Evolutionary conservation across 2,113 vertebrate species (phyloP).

Genomic region (Sphaerodactylus townsendi): DNA sequence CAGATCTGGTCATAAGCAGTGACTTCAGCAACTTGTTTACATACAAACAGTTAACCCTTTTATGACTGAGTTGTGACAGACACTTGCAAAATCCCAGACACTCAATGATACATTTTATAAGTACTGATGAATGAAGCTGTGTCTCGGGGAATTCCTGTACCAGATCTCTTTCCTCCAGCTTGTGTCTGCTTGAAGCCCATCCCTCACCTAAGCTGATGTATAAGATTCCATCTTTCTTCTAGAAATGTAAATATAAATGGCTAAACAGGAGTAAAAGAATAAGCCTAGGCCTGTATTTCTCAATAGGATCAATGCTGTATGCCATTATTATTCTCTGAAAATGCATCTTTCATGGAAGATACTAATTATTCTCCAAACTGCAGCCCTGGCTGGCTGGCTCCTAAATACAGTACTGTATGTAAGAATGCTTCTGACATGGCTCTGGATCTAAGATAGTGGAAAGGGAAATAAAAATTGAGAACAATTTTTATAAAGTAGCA

Average conservation of each 20-base stretch:
- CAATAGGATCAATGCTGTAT: not conserved
- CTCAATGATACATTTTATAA: not conserved
- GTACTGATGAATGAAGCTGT: not conserved
- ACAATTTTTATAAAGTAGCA: not conserved
- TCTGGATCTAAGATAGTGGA: conserved; percentile 1
- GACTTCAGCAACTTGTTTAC: too few relatives aligned
- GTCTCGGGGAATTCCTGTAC: not conserved
- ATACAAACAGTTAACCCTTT: too few relatives aligned
- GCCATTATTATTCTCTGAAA: conserved; percentile 7
- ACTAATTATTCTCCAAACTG: conserved; percentile 40
- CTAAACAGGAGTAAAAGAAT: not conserved
- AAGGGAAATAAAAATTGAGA: not conserved
- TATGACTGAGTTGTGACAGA: too few relatives aligned
- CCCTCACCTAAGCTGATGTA: not conserved
- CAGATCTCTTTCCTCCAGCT: not conserved
- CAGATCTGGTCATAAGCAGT: too few relatives aligned
- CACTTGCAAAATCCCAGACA: too few relatives aligned
- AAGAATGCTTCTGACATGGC: not conserved
- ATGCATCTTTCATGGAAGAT: conserved; percentile 13
- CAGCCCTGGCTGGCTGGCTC: conserved; percentile 8
- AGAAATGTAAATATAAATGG: conserved; percentile 21
- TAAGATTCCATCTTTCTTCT: not conserved
- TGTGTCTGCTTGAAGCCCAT: not conserved
- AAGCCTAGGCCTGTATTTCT: conserved; percentile 7
- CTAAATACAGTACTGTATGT: conserved; percentile 20